phyloP scores from a whole-genome alignment of 2,888 invertebrate species.

The Drosophila prolongata region DNA sequence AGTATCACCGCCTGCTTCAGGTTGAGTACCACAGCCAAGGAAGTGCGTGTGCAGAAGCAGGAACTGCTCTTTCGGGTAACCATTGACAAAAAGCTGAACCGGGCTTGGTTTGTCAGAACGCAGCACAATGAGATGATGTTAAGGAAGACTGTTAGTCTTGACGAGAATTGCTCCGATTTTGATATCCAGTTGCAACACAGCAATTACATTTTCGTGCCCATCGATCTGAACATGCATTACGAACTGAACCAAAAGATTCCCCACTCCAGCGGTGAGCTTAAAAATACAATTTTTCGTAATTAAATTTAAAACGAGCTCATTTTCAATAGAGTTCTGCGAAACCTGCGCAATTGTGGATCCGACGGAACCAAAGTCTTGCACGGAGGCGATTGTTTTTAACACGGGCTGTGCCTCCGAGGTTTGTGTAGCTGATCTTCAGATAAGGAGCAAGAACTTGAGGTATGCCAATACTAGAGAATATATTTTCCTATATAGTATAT shows the following conservation, averaged over 20 bases:
- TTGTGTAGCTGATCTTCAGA: constrained; percentile 82
- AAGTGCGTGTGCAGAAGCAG: constrained; percentile 64
- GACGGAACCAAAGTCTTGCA: constrained; percentile 73
- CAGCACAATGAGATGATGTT: constrained; percentile 77
- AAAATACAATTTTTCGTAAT: too few relatives aligned
- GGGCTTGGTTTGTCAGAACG: constrained; percentile 74
- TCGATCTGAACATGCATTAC: constrained; percentile 82
- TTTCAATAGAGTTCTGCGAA: constrained; percentile 80
- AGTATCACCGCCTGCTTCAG: constrained; percentile 81
- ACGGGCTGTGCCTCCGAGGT: constrained; percentile 82
- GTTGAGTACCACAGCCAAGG: constrained; percentile 64
- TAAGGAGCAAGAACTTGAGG: constrained; percentile 75
- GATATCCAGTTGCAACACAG: constrained; percentile 80
- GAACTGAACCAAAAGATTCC: constrained; percentile 80
- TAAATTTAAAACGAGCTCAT: too few relatives aligned
- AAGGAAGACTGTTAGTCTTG: constrained; percentile 63
- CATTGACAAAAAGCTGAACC: constrained; percentile 80
- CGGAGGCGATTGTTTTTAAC: constrained; percentile 83
- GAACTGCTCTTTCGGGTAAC: constrained; percentile 76
- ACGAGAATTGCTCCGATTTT: constrained; percentile 75
- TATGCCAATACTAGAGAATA: constrained; percentile 41
- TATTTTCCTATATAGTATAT: too few relatives aligned
- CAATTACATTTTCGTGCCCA: constrained; percentile 83
- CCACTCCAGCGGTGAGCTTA: constrained; percentile 71
- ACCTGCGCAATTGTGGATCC: constrained; percentile 84